These are phyloP conservation scores for Enteromius argenteus DNA, from an alignment of 2,797 vertebrate genomes.

Conservation along the genomic window DNA sequence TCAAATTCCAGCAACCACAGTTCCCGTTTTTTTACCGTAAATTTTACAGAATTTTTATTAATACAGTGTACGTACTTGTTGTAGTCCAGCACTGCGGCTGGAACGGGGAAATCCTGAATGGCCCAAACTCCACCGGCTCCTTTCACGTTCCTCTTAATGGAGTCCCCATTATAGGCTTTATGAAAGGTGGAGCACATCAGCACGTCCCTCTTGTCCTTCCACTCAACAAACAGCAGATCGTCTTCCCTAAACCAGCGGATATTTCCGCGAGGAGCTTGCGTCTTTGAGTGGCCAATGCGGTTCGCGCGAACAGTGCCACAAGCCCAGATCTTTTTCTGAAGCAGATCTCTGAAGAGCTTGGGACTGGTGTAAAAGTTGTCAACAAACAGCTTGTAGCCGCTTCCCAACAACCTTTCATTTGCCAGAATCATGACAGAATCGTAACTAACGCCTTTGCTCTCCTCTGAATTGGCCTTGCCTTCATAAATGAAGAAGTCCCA, in stretches of 20 bases:
- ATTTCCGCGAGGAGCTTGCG: slow-evolving; percentile 16
- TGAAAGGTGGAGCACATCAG: slow-evolving; percentile 51
- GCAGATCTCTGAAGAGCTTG: slow-evolving; percentile 56
- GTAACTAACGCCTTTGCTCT: slow-evolving; percentile 65
- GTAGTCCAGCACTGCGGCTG: slow-evolving; percentile 28
- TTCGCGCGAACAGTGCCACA: slow-evolving; percentile 64
- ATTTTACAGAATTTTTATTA: too few species aligned
- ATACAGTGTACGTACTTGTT: slow-evolving; percentile 21
- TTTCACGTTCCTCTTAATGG: slow-evolving; percentile 17
- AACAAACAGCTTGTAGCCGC: slow-evolving; percentile 74
- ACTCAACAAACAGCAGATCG: slow-evolving; percentile 46
- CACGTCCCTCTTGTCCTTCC: slow-evolving; percentile 48
- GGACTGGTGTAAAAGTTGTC: slow-evolving; percentile 77
- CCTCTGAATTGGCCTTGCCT: slow-evolving; percentile 50
- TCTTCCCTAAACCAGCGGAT: slow-evolving; percentile 50
- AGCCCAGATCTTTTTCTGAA: slow-evolving; percentile 42
- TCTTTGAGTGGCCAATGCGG: slow-evolving; percentile 26
- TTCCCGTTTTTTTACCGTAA: too few species aligned
- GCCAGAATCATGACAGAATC: slow-evolving; percentile 70
- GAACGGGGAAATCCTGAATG: slow-evolving; percentile 1
- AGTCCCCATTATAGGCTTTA: slow-evolving; percentile 33
- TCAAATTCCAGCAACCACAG: too few species aligned
- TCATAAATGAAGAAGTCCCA: slow-evolving; percentile 72
- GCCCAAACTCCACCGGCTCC: background rate
- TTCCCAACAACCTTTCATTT: slow-evolving; percentile 66